A percentile compares a stretch with the other conserved stretches of the same genome.
Conservation (phyloP, 2,888 invertebrate species). For the Synanthedon formicaeformis region DNA sequence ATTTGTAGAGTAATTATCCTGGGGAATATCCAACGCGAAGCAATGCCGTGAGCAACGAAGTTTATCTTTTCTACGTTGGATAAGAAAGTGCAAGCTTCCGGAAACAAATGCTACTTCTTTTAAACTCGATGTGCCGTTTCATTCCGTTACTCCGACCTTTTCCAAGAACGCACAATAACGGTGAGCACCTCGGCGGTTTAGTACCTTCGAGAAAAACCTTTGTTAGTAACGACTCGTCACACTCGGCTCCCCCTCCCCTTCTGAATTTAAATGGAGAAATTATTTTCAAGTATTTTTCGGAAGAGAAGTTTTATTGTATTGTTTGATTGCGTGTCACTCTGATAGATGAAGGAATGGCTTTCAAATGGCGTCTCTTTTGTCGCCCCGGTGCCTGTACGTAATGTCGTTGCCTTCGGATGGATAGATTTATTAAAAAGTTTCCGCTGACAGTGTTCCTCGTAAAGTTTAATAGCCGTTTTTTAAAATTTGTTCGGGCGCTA, state of each 20-base stretch:
- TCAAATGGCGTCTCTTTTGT: conserved; percentile 54
- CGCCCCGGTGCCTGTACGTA: conserved; percentile 37
- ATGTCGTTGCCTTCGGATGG: conserved; percentile 44
- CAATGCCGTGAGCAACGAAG: background rate
- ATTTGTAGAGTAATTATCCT: no score
- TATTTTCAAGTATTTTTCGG: conserved; percentile 69
- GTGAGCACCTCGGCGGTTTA: conserved; percentile 45
- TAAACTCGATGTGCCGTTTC: conserved; percentile 28
- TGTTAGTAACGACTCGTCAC: conserved; percentile 42
- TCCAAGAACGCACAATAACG: conserved; percentile 37
- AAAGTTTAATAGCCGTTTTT: conserved; percentile 49
- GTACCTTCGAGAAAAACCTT: conserved; percentile 47
- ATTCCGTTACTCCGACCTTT: conserved; percentile 41
- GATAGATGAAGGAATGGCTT: conserved; percentile 62
- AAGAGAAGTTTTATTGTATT: conserved; percentile 69
- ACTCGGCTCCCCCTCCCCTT: conserved; percentile 36
- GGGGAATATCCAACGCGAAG: no score
- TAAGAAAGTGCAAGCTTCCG: conserved; percentile 13
- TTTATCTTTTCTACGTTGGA: background rate
- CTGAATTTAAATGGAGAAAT: conserved; percentile 69
- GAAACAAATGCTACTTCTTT: conserved; percentile 37
- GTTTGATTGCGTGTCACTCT: conserved; percentile 69
- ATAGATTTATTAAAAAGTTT: conserved; percentile 65
- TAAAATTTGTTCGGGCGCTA: conserved; percentile 20
- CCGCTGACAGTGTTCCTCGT: conserved; percentile 21